Evolutionary conservation across 2,888 invertebrate species (phyloP), one percentile per base, ranked within the genome.

Genomic region (Dryobotodes eremita): DNA sequence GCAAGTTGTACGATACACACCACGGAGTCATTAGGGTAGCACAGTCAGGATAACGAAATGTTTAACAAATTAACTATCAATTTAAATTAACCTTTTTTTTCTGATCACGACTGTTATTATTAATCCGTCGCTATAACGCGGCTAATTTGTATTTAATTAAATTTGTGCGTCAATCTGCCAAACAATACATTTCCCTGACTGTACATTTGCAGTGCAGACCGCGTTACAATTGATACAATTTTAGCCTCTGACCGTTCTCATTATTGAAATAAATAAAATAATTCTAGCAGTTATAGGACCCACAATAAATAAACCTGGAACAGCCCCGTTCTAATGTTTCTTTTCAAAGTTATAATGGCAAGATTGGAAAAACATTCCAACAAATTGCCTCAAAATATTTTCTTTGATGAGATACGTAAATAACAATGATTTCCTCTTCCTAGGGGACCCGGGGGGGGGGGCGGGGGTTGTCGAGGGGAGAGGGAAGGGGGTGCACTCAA

Each of bases 351-450:
- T 80, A 81, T 79, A 81, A 87, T 77, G 77, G 83, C 61, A 66
- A 71, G 15, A 77, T 83, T 75, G 80, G 71, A 82, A 87, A 85
- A 89, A 89, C 86, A 85, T 89, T 91, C 76, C 84, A 83, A 81
- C 83, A 86, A 90, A 90, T 89, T 88, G 74, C 85, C 82, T 80
- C 84, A 86, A 88, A 89, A 86, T 89, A 84, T 90, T 75, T 89
- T 88, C 87, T 89, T 89, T 87, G 86, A 87, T 89, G 82, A 88
- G 84, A 85, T 75, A 86, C 80, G 86, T 86, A 88, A 89, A 89
- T 88, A 89, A 89, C 89, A 90, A 89, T 88, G 83, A 87, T 84
- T 87, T 83, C 71, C 68, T 68, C 72, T 62, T 78, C 84, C 76
- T 42, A 7, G 5, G 42, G 42, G 42, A 36, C 31, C 68, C 23